Evolutionary conservation across 2,113 vertebrate genomes (phyloP), one percentile per base, ranked within the genome.

Genomic region (Pseudorectes ferrugineus): DNA sequence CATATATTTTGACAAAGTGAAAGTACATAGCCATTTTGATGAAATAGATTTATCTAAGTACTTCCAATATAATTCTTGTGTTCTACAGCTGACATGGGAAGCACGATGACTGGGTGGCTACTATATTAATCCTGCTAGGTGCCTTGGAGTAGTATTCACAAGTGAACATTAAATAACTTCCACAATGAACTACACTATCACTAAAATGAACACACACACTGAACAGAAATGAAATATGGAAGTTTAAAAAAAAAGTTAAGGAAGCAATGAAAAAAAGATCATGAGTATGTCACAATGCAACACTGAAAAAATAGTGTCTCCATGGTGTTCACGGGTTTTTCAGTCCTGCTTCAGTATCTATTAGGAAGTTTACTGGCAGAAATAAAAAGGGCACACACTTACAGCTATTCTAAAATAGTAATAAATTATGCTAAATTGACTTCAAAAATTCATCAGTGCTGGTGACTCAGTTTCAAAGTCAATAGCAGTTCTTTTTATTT

Each of bases 1-100:
- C 79, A 93, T 89, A 61, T 72, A 97, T 93, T 95, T 67, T 76
- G 93, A 97, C 83, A 96, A 51, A 91, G 75, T 54, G 77, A 93
- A 78, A 88, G 81, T 42, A 88, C 17, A 85, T 3, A 57, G 91
- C 36, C 71, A 52, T 75, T 82, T 19, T 33, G 49, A 29, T 43
- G 48, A 42, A 49, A 84, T 2, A 66, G 24, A 52, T 90, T 72
- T 63, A 95, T 42, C 76, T 82, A 85, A 90, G 28, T 40, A 67
- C 72, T 84, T 80, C 49, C 75, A 73, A 4, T 20, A 55, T 10
- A 33, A 48, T 62, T 33, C 43, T 7, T 38, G 25, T 45, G 33
- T 67, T 71, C 61, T 79, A 38, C 25, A 70, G 23, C 36, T 67
- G 52, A 33, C 61, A 23, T 5, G 59, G 85, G 65, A 78, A 88